phyloP scores from a whole-genome alignment of 2,797 vertebrate genomes.

The Artibeus jamaicensis region DNA sequence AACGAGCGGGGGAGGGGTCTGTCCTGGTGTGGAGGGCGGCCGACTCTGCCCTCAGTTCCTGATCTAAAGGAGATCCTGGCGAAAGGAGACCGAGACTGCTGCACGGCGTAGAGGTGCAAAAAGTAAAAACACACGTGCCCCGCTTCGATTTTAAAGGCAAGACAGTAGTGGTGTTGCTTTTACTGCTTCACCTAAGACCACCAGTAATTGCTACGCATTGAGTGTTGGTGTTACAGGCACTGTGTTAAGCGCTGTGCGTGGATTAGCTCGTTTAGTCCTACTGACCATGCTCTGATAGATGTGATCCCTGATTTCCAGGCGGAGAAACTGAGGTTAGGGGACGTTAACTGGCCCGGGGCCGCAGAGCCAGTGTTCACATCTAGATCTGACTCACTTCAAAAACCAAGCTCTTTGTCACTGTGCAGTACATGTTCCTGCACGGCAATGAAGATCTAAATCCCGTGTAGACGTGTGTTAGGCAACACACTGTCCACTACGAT shows the following conservation, averaged over 20 bases:
- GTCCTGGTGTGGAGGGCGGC: neutral
- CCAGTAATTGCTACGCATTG: neutral
- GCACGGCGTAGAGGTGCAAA: neutral
- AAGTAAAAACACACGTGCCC: neutral
- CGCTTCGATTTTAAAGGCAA: neutral
- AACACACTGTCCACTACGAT: neutral
- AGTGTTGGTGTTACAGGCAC: neutral
- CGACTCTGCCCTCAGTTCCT: neutral
- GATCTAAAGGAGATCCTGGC: conserved; percentile 17
- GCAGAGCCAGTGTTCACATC: neutral
- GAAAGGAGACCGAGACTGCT: neutral
- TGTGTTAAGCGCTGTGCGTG: neutral
- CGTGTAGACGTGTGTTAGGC: neutral
- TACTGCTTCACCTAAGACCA: neutral
- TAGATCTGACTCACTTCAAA: neutral
- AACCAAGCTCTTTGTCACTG: neutral
- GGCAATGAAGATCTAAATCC: neutral
- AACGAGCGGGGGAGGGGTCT: conserved; percentile 43
- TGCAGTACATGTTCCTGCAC: neutral
- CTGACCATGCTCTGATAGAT: neutral
- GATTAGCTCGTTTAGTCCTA: neutral
- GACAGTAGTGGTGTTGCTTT: neutral
- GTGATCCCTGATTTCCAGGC: neutral
- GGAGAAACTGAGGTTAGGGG: neutral
- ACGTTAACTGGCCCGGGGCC: neutral